These are phyloP conservation scores for Dicaeum eximium DNA, from an alignment of 2,113 vertebrate species.

Conservation along the genomic window DNA sequence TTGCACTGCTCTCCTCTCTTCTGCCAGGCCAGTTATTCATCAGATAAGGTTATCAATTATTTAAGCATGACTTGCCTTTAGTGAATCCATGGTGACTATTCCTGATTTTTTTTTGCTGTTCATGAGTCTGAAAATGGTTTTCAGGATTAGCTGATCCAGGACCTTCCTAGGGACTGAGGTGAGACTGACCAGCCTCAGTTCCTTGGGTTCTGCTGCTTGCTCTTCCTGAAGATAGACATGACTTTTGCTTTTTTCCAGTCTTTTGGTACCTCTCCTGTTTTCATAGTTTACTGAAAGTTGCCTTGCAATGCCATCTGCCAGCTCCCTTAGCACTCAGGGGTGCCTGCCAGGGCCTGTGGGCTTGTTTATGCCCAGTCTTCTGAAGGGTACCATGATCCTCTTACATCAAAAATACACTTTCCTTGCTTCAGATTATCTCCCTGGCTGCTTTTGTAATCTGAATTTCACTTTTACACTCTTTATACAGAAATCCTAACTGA, in stretches of 20 bases:
- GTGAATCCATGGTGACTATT: background rate
- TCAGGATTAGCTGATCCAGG: background rate
- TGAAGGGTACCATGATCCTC: background rate
- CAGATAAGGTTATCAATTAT: background rate
- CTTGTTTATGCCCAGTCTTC: background rate
- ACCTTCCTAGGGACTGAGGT: background rate
- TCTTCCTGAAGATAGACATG: background rate
- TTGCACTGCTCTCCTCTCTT: rapidly evolving
- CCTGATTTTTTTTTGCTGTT: background rate
- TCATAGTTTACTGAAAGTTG: background rate
- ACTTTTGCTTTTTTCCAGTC: background rate
- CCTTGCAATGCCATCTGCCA: background rate
- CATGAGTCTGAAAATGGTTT: background rate
- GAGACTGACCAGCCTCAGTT: background rate
- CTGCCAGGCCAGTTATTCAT: background rate
- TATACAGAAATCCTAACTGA: background rate
- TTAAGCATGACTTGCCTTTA: background rate
- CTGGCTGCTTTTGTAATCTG: background rate
- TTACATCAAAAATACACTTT: background rate
- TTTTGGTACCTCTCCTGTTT: background rate
- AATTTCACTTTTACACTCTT: background rate
- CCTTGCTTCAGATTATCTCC: background rate
- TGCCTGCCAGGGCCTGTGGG: background rate
- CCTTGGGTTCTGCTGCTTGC: background rate
- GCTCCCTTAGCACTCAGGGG: background rate